phyloP scores from a whole-genome alignment of 2,888 invertebrate species.

The Ischnura elegans region DNA sequence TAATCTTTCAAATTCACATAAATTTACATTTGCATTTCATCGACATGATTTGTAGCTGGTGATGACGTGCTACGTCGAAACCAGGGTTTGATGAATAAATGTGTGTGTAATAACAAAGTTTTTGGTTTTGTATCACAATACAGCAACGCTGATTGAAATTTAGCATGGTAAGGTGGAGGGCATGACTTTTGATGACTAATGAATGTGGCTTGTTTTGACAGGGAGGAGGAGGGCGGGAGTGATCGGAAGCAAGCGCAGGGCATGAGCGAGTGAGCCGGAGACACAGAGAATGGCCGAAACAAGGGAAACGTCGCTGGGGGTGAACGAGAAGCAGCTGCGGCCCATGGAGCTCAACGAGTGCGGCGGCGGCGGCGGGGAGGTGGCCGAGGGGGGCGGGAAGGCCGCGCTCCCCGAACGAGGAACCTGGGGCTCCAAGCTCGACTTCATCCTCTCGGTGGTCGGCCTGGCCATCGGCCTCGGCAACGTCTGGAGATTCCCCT shows the following conservation, averaged over 20 bases:
- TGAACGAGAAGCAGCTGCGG: slow-evolving; percentile 71
- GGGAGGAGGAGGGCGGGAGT: too few species aligned
- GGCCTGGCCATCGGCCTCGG: slow-evolving; percentile 96
- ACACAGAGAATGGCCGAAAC: slow-evolving; percentile 71
- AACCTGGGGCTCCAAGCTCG: slow-evolving; percentile 93
- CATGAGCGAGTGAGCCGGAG: slow-evolving; percentile 58
- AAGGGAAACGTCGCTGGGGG: slow-evolving; percentile 76
- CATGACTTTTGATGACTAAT: too few species aligned
- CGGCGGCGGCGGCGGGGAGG: neutral
- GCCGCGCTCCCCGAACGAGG: slow-evolving; percentile 87
- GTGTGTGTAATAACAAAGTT: too few species aligned
- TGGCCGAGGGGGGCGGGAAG: neutral
- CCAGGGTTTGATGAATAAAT: too few species aligned
- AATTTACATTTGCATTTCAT: too few species aligned
- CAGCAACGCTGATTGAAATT: too few species aligned
- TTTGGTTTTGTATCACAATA: too few species aligned
- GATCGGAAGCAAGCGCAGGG: slow-evolving; percentile 27
- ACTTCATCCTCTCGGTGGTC: slow-evolving; percentile 95
- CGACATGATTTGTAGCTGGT: too few species aligned
- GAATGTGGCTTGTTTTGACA: too few species aligned
- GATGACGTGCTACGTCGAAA: too few species aligned
- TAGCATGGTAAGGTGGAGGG: too few species aligned
- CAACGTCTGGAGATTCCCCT: slow-evolving; percentile 97
- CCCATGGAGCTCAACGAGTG: slow-evolving; percentile 72
- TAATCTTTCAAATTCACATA: too few species aligned